These are phyloP conservation scores for Anneissia japonica DNA, from an alignment of 35 echinoderm and acorn worm genomes.

Conservation along the genomic window DNA sequence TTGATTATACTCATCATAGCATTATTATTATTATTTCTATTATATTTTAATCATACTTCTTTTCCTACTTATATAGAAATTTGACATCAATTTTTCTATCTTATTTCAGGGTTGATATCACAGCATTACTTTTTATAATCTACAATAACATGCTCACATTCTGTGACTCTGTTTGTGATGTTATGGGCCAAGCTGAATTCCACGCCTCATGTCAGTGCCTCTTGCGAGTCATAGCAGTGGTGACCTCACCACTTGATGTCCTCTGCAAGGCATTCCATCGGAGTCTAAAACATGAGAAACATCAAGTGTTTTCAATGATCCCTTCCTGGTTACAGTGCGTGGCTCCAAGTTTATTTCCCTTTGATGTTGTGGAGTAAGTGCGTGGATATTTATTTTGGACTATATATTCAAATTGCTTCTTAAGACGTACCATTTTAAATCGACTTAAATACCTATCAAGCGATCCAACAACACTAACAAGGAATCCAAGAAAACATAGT, in stretches of 20 bases:
- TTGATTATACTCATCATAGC: no score
- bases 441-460: no score
- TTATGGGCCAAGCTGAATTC: not conserved
- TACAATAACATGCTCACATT: not conserved
- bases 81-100: no score
- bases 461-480: no score
- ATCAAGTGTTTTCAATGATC: not conserved
- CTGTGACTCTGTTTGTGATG: not conserved
- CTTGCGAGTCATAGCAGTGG: not conserved
- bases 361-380: not conserved
- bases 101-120: not conserved
- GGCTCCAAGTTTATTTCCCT: not conserved
- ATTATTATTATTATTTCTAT: no score
- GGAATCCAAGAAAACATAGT: no score
- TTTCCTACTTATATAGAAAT: no score
- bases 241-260: not conserved
- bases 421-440: no score
- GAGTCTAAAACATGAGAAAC: not conserved
- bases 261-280: not conserved
- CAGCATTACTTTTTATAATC: not conserved
- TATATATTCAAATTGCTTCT: no score
- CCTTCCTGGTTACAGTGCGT: not conserved
- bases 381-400: not conserved
- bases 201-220: not conserved
- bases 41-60: no score